Evolutionary conservation across 2,888 invertebrate genomes (phyloP).

Genomic region (Apotomis betuletana): DNA sequence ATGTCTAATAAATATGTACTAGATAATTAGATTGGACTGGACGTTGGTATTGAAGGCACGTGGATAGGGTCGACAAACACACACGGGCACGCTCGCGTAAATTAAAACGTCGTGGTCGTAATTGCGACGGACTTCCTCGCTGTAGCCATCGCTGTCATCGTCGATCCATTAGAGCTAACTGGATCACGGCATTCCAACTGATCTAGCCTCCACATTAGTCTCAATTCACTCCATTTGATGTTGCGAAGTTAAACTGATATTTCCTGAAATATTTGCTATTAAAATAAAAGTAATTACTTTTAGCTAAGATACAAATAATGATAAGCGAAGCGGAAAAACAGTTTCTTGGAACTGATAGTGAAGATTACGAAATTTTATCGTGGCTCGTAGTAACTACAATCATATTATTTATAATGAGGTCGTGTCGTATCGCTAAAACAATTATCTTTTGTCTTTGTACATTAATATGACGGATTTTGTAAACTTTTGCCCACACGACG

Average conservation of each 20-base stretch:
- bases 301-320: neutral
- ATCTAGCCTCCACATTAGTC: conserved; percentile 33
- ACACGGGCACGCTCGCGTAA: conserved; percentile 19
- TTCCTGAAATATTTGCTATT: neutral
- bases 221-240: conserved; percentile 24
- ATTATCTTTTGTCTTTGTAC: neutral
- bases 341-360: neutral
- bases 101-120: conserved; percentile 27
- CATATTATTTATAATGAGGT: neutral
- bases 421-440: neutral
- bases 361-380: conserved; percentile 6
- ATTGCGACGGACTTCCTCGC: conserved; percentile 29
- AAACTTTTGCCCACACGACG: too few relatives aligned
- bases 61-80: neutral
- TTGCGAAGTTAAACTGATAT: neutral
- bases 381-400: neutral
- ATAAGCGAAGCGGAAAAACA: neutral
- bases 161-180: conserved; percentile 30
- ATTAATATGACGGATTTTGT: too few relatives aligned
- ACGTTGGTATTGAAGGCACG: neutral
- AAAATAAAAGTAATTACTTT: neutral
- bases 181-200: conserved; percentile 25
- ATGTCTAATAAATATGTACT: neutral
- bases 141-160: conserved; percentile 34
- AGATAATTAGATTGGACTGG: neutral